Evolutionary conservation across 1,140 invertebrate species (phyloP), one percentile per base, ranked within the genome.

Genomic region (Hylyphantes graminicola): DNA sequence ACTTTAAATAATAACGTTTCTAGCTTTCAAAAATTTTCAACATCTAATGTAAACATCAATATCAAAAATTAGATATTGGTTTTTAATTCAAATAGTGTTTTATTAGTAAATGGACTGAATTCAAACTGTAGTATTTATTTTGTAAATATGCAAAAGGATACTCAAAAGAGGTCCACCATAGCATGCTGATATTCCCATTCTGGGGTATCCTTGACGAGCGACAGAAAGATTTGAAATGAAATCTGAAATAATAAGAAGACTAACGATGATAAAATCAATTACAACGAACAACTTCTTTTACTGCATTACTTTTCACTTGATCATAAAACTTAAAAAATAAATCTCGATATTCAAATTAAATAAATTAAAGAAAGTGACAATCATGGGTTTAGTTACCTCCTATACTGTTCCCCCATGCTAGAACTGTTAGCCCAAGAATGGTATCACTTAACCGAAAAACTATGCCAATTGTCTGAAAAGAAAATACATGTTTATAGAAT

Each of bases 341-440:
- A n/a, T 67, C 21, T 67, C 1, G 11, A 17, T 21, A 21, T 67
- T 17, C 4, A 21, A 17, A 67, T 2, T 50, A 0, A 35, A 50
- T 35, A 35, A 35, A 35, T 35, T 35, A 35, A 35, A 35, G 35
- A 2, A 35, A 35, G 35, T 35, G 35, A 35, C 35, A 35, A 35
- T 35, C 35, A 35, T 35, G 35, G 35, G 72, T 55, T 67, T 76
- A 89, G 89, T 90, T 90, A 93, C 93, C 93, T 86, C 93, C 92
- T 75, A 94, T 90, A 88, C 92, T 93, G 88, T 94, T 94, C 51
- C 93, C 93, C 93, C 93, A 94, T 0, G 94, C 93, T 17, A 94
- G 90, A 51, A 94, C 90, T 15, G 93, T 94, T 64, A 94, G 90
- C 53, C 94, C 94, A 13, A 94, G 89, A 88, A 94, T 93, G 63